Conservation (phyloP, 2,888 invertebrate genomes). For the Sesia bembeciformis region DNA sequence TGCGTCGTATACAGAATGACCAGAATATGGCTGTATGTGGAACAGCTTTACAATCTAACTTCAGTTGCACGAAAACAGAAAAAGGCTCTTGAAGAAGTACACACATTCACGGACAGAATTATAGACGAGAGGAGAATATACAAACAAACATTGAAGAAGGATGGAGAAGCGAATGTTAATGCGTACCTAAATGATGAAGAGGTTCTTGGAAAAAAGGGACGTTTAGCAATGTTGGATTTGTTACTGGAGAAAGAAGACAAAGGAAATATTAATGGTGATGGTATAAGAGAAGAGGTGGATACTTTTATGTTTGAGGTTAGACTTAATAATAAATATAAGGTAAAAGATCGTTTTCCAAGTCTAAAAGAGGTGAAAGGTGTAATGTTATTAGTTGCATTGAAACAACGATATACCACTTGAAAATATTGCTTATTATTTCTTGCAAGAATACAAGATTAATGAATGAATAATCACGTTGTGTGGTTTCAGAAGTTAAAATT, state of each 20-base stretch:
- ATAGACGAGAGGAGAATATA: conserved; percentile 44
- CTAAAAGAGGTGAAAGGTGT: too few relatives aligned
- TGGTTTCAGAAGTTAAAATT: too few relatives aligned
- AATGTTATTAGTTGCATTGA: too few relatives aligned
- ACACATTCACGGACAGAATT: conserved; percentile 64
- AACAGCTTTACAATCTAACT: conserved; percentile 48
- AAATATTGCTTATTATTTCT: too few relatives aligned
- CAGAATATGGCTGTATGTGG: conserved; percentile 64
- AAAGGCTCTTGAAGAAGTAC: conserved; percentile 51
- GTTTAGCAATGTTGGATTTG: conserved; percentile 77
- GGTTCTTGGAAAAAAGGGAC: conserved; percentile 46
- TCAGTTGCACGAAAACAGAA: conserved; percentile 47
- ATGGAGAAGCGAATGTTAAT: not conserved
- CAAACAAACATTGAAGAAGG: not conserved
- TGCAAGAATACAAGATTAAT: too few relatives aligned
- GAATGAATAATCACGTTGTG: too few relatives aligned
- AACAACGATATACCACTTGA: too few relatives aligned
- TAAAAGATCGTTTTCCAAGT: too few relatives aligned
- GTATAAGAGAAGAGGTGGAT: conserved; percentile 80
- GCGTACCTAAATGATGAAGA: conserved; percentile 12
- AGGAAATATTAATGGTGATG: conserved; percentile 69
- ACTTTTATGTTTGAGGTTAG: conserved; percentile 81
- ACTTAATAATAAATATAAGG: too few relatives aligned
- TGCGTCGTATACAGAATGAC: conserved; percentile 15
- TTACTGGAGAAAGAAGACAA: conserved; percentile 72